These are phyloP conservation scores for Leptopterna dolabrata DNA, from an alignment of 2,888 invertebrate genomes.

Conservation along the genomic window DNA sequence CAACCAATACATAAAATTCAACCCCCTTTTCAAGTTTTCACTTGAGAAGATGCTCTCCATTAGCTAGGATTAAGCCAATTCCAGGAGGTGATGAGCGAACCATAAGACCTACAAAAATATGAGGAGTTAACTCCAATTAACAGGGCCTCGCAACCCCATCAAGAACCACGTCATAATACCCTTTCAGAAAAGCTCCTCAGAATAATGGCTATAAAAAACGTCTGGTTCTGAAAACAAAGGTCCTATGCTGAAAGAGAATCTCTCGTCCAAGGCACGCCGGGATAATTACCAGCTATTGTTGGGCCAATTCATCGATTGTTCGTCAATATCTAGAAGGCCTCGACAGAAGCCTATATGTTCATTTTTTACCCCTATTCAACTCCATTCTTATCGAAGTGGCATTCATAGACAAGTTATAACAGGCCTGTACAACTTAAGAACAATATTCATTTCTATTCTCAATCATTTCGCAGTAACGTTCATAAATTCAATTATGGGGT, in stretches of 20 bases:
- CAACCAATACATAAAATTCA: no score
- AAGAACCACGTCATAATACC: background rate
- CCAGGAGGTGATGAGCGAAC: background rate
- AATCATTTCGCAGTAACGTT: no score
- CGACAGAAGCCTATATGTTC: background rate
- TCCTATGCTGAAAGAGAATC: background rate
- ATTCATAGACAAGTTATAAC: no score
- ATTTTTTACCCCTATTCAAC: background rate
- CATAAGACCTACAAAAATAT: background rate
- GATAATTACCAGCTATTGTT: background rate
- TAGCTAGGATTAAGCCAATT: background rate
- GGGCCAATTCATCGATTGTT: background rate
- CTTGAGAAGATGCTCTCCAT: background rate
- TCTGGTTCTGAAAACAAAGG: background rate
- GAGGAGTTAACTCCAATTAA: slow-evolving; percentile 10
- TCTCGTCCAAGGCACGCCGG: background rate
- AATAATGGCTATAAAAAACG: background rate
- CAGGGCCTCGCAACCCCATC: background rate
- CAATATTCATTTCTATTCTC: no score
- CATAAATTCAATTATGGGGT: no score
- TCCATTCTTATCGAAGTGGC: background rate
- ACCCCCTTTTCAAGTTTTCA: no score
- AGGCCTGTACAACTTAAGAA: no score
- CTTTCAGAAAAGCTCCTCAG: background rate
- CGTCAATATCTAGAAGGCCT: background rate